A percentile compares a stretch with the other conserved stretches of the same genome.
These are phyloP conservation scores for Colletes latitarsis DNA, from an alignment of 1,140 invertebrate genomes.

Conservation along the genomic window DNA sequence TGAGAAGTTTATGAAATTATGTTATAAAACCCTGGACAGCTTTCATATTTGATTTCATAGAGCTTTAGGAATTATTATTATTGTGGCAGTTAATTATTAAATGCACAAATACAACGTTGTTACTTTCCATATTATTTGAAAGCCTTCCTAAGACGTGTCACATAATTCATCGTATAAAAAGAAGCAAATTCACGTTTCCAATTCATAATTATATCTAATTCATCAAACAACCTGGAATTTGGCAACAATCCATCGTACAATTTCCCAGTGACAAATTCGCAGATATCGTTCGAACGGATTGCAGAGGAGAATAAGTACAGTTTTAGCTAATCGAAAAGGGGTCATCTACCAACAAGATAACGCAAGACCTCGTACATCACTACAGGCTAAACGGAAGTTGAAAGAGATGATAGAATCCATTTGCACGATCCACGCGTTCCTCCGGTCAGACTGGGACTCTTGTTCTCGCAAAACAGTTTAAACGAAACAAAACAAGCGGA, in stretches of 20 bases:
- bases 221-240: too few species aligned
- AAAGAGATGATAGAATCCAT: not conserved
- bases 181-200: too few species aligned
- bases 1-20: too few species aligned
- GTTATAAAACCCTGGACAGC: not conserved
- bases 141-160: too few species aligned
- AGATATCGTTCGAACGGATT: not conserved
- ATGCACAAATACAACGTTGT: too few species aligned
- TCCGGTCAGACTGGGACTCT: not conserved
- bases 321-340: not conserved
- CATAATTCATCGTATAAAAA: too few species aligned
- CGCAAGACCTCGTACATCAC: not conserved
- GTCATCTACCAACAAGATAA: not conserved
- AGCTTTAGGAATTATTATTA: too few species aligned
- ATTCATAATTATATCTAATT: too few species aligned
- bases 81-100: too few species aligned
- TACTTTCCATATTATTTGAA: too few species aligned
- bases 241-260: not conserved
- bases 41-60: too few species aligned
- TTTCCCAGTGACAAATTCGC: not conserved
- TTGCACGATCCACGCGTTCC: not conserved
- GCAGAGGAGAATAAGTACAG: not conserved
- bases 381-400: not conserved
- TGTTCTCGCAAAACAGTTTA: not conserved
- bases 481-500: not conserved